These are phyloP conservation scores for Drosophila acutilabella DNA, from an alignment of 2,888 invertebrate genomes.

Conservation along the genomic window DNA sequence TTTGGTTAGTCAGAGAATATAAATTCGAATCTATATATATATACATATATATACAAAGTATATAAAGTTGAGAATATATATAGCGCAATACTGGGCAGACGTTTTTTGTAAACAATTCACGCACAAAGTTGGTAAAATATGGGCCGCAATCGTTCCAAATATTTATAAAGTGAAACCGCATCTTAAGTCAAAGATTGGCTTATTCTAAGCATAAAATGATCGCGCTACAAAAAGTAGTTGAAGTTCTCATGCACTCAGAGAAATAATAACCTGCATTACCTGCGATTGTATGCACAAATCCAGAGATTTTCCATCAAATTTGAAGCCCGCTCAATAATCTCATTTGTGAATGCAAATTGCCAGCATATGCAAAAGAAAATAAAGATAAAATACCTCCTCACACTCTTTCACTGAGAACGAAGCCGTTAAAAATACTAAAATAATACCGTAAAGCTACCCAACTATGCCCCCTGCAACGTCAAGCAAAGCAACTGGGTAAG, in stretches of 20 bases:
- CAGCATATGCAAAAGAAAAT: constrained; percentile 10
- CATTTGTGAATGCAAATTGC: constrained; percentile 56
- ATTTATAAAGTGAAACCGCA: constrained; percentile 19
- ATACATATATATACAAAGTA: constrained; percentile 25
- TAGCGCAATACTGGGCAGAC: constrained; percentile 83
- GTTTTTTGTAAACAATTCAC: constrained; percentile 85
- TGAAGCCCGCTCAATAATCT: constrained; percentile 28
- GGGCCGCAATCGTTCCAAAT: constrained; percentile 71
- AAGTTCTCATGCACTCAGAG: constrained; percentile 20
- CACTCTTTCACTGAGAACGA: constrained; percentile 36
- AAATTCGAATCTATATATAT: constrained; percentile 25
- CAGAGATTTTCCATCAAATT: constrained; percentile 37
- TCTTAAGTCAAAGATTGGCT: constrained; percentile 21
- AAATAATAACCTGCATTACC: constrained; percentile 9
- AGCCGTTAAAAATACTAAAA: constrained; percentile 22
- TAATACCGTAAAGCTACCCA: constrained; percentile 36
- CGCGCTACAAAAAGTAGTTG: constrained; percentile 45
- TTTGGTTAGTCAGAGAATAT: constrained; percentile 12
- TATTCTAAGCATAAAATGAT: constrained; percentile 65
- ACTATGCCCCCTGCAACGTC: constrained; percentile 59
- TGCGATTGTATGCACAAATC: constrained; percentile 52
- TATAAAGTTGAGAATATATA: constrained; percentile 53
- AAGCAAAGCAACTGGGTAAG: constrained; percentile 73
- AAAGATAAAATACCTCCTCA: constrained; percentile 10
- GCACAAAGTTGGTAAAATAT: constrained; percentile 85